Evolutionary conservation across 2,888 invertebrate genomes (phyloP).

Genomic region (Endomychus coccineus): DNA sequence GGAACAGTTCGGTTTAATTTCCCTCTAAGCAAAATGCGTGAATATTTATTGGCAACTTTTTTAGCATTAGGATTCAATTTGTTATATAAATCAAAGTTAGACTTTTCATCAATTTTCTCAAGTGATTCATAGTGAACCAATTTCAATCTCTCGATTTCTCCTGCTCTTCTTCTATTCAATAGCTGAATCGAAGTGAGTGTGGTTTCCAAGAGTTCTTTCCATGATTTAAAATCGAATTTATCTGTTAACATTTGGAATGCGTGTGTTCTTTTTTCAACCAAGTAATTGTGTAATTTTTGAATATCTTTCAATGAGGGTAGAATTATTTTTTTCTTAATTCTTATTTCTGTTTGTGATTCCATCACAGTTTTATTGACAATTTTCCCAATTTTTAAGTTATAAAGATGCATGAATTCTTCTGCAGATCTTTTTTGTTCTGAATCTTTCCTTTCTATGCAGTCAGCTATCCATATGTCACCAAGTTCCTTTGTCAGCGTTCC

Average conservation of each 20-base stretch:
- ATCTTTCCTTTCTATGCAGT: conserved; percentile 5
- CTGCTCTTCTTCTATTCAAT: conserved; percentile 14
- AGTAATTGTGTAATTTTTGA: conserved; percentile 8
- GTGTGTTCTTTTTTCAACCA: conserved; percentile 3
- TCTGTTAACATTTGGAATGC: conserved; percentile 3
- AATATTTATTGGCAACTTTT: conserved; percentile 8
- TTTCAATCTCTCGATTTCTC: conserved; percentile 11
- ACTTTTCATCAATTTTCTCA: conserved; percentile 6
- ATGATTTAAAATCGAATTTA: conserved; percentile 7
- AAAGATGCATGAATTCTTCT: conserved; percentile 10
- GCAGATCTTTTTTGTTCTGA: conserved; percentile 3
- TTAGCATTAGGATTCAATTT: conserved; percentile 3
- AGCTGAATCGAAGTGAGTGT: conserved; percentile 13
- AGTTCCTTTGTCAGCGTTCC: conserved; percentile 5
- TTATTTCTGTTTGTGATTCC: conserved; percentile 9
- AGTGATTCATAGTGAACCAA: conserved; percentile 6
- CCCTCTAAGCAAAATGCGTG: conserved; percentile 9
- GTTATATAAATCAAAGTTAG: conserved; percentile 8
- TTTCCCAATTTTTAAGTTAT: conserved; percentile 4
- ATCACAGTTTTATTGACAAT: conserved; percentile 8
- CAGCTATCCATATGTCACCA: conserved; percentile 2
- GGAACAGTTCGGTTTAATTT: conserved; percentile 11
- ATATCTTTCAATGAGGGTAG: conserved; percentile 12
- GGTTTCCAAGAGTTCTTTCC: conserved; percentile 6
- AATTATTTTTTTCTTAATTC: conserved; percentile 12